Evolutionary conservation across 2,113 vertebrate species (phyloP).

Genomic region (Rostratula benghalensis): DNA sequence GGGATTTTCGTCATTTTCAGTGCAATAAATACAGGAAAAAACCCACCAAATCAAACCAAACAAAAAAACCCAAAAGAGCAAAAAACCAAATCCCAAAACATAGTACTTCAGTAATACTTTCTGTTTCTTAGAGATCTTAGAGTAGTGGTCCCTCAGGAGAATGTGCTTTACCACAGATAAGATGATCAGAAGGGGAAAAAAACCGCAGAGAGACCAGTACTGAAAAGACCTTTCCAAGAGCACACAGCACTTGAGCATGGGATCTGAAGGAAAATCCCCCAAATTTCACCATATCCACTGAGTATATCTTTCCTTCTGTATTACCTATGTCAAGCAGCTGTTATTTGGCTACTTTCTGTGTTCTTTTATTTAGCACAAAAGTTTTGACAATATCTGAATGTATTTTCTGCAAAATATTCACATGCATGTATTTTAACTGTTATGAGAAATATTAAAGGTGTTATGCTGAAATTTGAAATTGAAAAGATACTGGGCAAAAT

Average conservation of each 20-base stretch:
- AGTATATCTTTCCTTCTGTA: not conserved
- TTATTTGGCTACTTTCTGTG: not conserved
- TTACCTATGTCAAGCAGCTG: not conserved
- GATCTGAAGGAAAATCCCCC: not conserved
- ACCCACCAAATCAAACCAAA: too few species aligned
- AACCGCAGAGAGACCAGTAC: not conserved
- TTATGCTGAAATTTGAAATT: not conserved
- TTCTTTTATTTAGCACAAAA: not conserved
- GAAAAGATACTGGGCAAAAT: not conserved
- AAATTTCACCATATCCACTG: not conserved
- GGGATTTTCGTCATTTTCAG: not conserved
- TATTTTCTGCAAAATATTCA: not conserved
- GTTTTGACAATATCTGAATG: not conserved
- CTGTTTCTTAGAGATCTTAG: not conserved
- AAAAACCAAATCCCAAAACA: rapidly evolving
- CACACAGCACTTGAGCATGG: not conserved
- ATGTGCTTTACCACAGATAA: not conserved
- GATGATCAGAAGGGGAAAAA: not conserved
- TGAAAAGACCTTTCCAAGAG: not conserved
- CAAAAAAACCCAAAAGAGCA: not conserved
- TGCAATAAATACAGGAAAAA: not conserved
- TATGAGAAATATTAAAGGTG: not conserved
- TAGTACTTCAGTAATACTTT: not conserved
- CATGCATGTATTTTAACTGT: not conserved
- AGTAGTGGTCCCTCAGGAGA: not conserved